Percentiles rank a stretch among this genome's conserved stretches.
phyloP scores from a whole-genome alignment of 2,888 invertebrate species.

The Drosophila subquinaria region DNA sequence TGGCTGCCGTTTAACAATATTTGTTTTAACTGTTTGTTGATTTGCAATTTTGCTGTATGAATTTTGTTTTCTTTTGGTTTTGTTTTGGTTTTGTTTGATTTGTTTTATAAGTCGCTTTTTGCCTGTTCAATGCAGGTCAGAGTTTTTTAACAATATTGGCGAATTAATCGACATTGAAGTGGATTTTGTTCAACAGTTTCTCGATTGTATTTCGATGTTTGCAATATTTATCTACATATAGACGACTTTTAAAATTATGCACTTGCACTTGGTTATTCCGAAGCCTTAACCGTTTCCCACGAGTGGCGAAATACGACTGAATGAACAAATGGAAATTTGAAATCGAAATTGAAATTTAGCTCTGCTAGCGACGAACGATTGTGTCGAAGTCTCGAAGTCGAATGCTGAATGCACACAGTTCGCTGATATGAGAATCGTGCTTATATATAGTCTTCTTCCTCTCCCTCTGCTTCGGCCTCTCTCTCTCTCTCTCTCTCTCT shows the following conservation, averaged over 20 bases:
- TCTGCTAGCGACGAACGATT: slow-evolving; percentile 35
- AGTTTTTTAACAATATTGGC: slow-evolving; percentile 82
- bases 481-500: background rate
- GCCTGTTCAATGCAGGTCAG: slow-evolving; percentile 84
- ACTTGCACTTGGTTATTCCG: slow-evolving; percentile 53
- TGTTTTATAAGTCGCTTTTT: slow-evolving; percentile 53
- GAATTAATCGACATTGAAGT: slow-evolving; percentile 84
- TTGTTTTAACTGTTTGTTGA: slow-evolving; percentile 17
- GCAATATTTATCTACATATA: slow-evolving; percentile 33
- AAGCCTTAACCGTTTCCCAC: slow-evolving; percentile 46
- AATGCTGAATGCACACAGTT: slow-evolving; percentile 60
- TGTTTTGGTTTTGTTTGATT: slow-evolving; percentile 23
- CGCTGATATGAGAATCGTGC: slow-evolving; percentile 44
- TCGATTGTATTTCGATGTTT: slow-evolving; percentile 8
- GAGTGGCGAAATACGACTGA: slow-evolving; percentile 61
- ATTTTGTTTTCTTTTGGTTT: slow-evolving; percentile 5
- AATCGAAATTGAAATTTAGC: slow-evolving; percentile 38
- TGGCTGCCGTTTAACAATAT: slow-evolving; percentile 7
- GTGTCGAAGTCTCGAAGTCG: slow-evolving; percentile 52
- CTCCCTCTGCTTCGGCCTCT: slow-evolving; percentile 6
- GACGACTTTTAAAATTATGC: slow-evolving; percentile 38
- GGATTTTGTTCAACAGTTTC: slow-evolving; percentile 48
- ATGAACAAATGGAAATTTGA: slow-evolving; percentile 3
- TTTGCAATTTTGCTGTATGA: slow-evolving; percentile 17
- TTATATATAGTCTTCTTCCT: slow-evolving; percentile 42